These are phyloP conservation scores for Mobula hypostoma DNA, from an alignment of 2,113 vertebrate species.

Conservation along the genomic window DNA sequence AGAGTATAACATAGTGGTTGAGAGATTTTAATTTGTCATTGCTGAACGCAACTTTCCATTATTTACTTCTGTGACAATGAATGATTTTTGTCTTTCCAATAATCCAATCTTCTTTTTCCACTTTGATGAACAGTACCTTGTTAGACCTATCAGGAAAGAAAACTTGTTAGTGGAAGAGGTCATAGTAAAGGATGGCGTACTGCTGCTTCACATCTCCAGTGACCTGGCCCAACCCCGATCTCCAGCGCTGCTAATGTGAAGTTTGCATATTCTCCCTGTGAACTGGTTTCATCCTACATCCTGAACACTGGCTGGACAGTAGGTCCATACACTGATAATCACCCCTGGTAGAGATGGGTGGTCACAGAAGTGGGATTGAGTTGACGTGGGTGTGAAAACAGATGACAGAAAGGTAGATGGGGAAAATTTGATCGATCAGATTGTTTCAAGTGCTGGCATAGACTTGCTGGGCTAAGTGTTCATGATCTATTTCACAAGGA, in stretches of 20 bases:
- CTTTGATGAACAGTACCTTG: neutral
- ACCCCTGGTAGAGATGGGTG: no score
- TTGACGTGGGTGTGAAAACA: no score
- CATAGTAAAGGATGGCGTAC: neutral
- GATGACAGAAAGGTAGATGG: no score
- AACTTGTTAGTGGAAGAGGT: neutral
- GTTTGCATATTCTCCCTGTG: neutral
- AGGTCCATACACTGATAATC: no score
- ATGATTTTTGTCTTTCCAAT: neutral
- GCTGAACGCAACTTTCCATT: neutral
- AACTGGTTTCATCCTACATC: no score
- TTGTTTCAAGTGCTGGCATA: no score
- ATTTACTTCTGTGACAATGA: neutral
- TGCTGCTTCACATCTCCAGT: neutral
- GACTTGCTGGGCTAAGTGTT: no score
- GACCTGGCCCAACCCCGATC: no score
- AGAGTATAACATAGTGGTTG: neutral
- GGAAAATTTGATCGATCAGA: no score
- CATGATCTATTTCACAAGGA: neutral
- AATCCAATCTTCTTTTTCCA: neutral
- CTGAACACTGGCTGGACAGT: no score
- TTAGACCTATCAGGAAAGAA: neutral
- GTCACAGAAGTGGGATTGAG: neutral
- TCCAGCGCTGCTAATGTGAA: neutral
- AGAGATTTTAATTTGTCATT: neutral